phyloP scores from a whole-genome alignment of 2,888 invertebrate genomes.

The Thecocarcelia acutangulata region DNA sequence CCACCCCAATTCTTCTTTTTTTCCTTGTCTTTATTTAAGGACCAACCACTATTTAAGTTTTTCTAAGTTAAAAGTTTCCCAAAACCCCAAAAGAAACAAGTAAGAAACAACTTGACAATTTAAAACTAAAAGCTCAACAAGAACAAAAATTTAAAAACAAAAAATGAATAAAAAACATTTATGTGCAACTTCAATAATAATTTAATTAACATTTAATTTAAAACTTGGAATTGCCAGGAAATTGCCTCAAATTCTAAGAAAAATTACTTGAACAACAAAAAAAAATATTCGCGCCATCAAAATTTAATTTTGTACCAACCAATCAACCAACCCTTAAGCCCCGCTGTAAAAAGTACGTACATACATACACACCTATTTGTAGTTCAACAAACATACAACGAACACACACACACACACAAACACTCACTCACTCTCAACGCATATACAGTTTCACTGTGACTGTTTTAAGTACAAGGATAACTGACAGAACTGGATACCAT shows the following conservation, averaged over 20 bases:
- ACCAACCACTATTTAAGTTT: slow-evolving; percentile 5
- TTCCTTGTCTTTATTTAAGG: no score
- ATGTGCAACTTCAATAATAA: no score
- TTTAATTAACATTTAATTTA: slow-evolving; percentile 7
- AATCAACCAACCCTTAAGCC: slow-evolving; percentile 57
- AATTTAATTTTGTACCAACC: slow-evolving; percentile 48
- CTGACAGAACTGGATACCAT: slow-evolving; percentile 52
- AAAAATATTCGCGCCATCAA: slow-evolving; percentile 69
- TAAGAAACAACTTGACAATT: neutral
- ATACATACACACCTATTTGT: no score
- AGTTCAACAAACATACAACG: slow-evolving; percentile 3
- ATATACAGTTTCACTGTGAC: neutral
- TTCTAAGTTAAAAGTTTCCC: slow-evolving; percentile 3
- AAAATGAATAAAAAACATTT: slow-evolving; percentile 21
- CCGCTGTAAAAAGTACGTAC: slow-evolving; percentile 35
- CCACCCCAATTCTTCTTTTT: slow-evolving; percentile 43
- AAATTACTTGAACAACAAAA: slow-evolving; percentile 62
- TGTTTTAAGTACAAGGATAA: slow-evolving; percentile 53
- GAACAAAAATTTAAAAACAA: slow-evolving; percentile 37
- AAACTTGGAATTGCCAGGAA: slow-evolving; percentile 19
- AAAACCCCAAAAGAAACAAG: slow-evolving; percentile 7
- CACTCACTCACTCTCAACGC: neutral
- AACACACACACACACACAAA: neutral
- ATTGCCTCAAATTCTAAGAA: slow-evolving; percentile 50
- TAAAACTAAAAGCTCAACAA: neutral